phyloP scores from a whole-genome alignment of 2,113 vertebrate genomes.

The Pangasianodon gigas region DNA sequence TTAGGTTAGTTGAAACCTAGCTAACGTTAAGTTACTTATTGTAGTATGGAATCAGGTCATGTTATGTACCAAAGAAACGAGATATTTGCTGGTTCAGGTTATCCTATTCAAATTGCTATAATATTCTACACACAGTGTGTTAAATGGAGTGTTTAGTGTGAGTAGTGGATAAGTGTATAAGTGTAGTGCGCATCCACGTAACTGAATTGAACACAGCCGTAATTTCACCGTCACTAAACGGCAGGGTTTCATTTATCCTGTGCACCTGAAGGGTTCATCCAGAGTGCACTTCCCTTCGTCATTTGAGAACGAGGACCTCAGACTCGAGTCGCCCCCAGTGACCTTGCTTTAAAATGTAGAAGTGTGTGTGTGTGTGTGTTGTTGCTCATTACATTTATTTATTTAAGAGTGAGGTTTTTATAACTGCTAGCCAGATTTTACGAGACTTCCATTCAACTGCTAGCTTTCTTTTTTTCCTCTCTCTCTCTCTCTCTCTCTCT shows the following conservation, averaged over 20 bases:
- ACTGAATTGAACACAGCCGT: background rate
- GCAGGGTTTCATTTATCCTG: background rate
- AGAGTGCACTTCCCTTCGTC: background rate
- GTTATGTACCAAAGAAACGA: too few species aligned
- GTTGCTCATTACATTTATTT: conserved; percentile 15
- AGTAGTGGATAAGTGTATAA: background rate
- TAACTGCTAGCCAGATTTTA: conserved; percentile 12
- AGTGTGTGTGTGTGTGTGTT: background rate
- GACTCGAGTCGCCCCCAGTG: background rate
- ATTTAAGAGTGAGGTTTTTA: conserved; percentile 20
- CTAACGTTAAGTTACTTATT: background rate
- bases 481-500: background rate
- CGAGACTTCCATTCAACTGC: background rate
- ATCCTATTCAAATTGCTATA: too few species aligned
- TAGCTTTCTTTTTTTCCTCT: background rate
- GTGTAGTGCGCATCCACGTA: too few species aligned
- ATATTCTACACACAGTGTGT: background rate
- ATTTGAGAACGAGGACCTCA: background rate
- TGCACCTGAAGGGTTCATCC: background rate
- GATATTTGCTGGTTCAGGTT: too few species aligned
- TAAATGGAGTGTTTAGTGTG: background rate
- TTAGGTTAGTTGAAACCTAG: background rate
- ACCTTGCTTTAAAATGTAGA: background rate
- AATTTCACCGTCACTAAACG: background rate
- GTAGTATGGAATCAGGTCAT: too few species aligned